Base-by-base conservation (phyloP, 2,888 invertebrate species). In the Ditylenchus weischeri region DNA sequence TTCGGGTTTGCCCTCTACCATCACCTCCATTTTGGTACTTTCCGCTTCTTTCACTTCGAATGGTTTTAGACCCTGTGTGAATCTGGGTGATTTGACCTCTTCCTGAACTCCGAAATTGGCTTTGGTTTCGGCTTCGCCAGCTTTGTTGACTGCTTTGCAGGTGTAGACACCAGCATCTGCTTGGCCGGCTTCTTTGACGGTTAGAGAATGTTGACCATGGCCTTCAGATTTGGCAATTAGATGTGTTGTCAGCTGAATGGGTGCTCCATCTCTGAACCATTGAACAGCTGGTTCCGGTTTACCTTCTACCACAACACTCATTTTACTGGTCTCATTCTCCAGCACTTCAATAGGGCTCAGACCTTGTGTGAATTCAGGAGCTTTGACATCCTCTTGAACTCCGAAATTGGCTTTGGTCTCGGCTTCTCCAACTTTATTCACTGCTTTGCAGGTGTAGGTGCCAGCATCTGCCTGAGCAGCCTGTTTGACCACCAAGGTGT, bases 401-500 rank as follows among this genome's bases (percentile, higher is more conserved):
- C 89, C 87, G 84, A 91, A 91, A 13, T 66, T 61, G 21, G 66
- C 73, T 51, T 36, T 43, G 11, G 70, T 59, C 49, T 70, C 68
- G 48, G 63, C 35, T 60, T 89, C 89, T 68, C 94, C 94, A 84
- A 91, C 88, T 74, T 89, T 88, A 83, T 94, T 95, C 60, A 89
- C 89, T 0, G 94, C 94, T 0, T 93, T 92, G 81, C 94, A 94
- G 0, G 93, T 93, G 84, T 95, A 95, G 35, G 92, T 87, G 0
- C 95, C 95, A 5, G 92, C 92, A 84, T 95, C 95, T 83, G 92
- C 92, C 0, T 92, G 92, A 82, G 90, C 90, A 11, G 93, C 93
- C 81, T 93, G 92, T 83, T 92, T 91, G 86, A 96, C 92, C n/a
- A 92, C 90, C 66, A 96, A 86, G 6, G 92, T 92, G 15, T 72